Evolutionary conservation across 2,797 vertebrate species (phyloP).

Genomic region (Hypotaenidia philippensis): DNA sequence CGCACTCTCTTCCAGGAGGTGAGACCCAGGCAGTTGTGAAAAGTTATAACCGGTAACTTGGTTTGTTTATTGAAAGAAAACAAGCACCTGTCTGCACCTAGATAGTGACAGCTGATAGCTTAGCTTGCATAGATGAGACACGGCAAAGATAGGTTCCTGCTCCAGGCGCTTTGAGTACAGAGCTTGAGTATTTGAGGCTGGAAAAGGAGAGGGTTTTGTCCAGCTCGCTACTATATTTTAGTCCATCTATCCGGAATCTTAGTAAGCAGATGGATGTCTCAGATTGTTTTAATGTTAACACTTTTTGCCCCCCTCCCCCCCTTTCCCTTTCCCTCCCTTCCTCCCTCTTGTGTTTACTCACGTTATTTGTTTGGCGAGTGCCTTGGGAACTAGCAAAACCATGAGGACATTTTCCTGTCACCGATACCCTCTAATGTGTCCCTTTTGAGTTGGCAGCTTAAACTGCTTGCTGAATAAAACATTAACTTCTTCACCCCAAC

Average conservation of each 20-base stretch:
- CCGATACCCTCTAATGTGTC: slow-evolving; percentile 98
- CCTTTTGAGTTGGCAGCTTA: slow-evolving; percentile 98
- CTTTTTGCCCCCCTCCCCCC: slow-evolving; percentile 66
- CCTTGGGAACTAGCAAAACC: slow-evolving; percentile 98
- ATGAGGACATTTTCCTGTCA: slow-evolving; percentile 99
- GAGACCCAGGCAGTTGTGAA: slow-evolving; percentile 49
- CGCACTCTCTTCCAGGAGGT: not conserved
- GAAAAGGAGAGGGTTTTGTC: slow-evolving; percentile 48
- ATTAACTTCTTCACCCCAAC: slow-evolving; percentile 94
- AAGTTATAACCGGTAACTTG: slow-evolving; percentile 47
- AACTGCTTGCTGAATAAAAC: slow-evolving; percentile 99
- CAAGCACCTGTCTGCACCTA: slow-evolving; percentile 60
- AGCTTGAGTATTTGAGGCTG: slow-evolving; percentile 25
- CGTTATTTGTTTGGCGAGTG: slow-evolving; percentile 88
- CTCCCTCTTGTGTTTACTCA: slow-evolving; percentile 85
- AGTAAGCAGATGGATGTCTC: slow-evolving; percentile 68
- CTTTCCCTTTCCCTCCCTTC: slow-evolving; percentile 72
- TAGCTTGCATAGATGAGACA: not conserved
- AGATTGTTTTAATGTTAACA: slow-evolving; percentile 72
- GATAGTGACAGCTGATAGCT: slow-evolving; percentile 53
- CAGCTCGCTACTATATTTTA: slow-evolving; percentile 24
- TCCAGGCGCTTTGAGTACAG: not conserved
- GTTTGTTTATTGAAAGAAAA: slow-evolving; percentile 68
- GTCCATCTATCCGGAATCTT: slow-evolving; percentile 46
- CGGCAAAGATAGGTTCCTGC: slow-evolving; percentile 19